Base-by-base conservation (phyloP, 2,888 invertebrate genomes). In the Cantharis flavilabris region DNA sequence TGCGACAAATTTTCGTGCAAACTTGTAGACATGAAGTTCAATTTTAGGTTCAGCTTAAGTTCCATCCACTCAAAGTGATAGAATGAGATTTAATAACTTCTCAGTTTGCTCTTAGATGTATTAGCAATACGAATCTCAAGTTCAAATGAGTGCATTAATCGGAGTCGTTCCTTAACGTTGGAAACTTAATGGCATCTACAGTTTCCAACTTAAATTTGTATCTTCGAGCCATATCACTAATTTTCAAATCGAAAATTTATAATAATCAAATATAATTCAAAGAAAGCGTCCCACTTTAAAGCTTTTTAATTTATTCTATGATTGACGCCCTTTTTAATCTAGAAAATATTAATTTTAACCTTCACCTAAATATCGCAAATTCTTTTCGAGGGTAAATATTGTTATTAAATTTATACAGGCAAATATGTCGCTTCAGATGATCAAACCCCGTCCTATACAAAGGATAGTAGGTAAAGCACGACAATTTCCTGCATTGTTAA, bases 101-200 rank as follows among this genome's bases (percentile, higher is more conserved):
- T 67, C 49, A 67, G 49, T n/a, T 26, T 14, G 20, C 67, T 33
- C 69, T 30, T 28, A 70, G 63, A 73, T 70, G 70, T 73, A 73
- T 73, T 73, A 73, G 63, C 20, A 28, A 69, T 30, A 62, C 63
- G 28, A 70, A 69, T 63, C 73, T 62, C 26, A 30, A 63, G 73
- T 73, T 73, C 70, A 73, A 73, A 70, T 62, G 28, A 64, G 69
- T 62, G 33, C 73, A 73, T 73, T 70, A 70, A 73, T 73, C 73
- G 70, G 70, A 62, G 23, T 26, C 63, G 63, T 73, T 67, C 69
- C 49, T 73, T 62, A 62, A 16, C 18, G 11, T n/a, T 63, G 16
- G 16, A 73, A 73, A 63, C 63, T 73, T 70, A 20, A 26, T 18
- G 23, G 73, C 9, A 69, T 69, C 69, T 70, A 30, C 69, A 73